Conservation (phyloP, 1,140 invertebrate species). For the Phymastichus coffea region DNA sequence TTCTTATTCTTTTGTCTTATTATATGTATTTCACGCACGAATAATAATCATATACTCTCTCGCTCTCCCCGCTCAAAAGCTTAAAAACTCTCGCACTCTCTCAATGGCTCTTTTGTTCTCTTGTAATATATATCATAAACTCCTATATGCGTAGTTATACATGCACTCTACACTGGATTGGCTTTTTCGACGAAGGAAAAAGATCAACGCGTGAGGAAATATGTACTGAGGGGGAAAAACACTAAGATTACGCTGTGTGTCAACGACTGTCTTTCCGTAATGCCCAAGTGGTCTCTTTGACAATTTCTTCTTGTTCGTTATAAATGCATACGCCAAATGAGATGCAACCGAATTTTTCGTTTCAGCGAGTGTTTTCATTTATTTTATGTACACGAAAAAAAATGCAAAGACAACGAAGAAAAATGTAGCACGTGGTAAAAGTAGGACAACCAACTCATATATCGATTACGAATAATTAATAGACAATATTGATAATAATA, state of each 20-base stretch:
- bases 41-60: constrained; percentile 30
- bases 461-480: too few species aligned
- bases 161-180: constrained; percentile 16
- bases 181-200: too few species aligned
- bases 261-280: constrained; percentile 8
- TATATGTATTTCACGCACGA: constrained; percentile 31
- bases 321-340: not conserved
- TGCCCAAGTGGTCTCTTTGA: constrained; percentile 28
- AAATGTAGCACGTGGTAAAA: too few species aligned
- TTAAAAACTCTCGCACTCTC: constrained; percentile 29
- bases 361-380: too few species aligned
- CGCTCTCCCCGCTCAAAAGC: constrained; percentile 31
- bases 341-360: constrained; percentile 17
- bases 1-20: constrained; percentile 29
- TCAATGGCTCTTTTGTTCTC: constrained; percentile 14
- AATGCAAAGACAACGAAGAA: too few species aligned
- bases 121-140: not conserved
- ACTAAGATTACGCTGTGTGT: too few species aligned
- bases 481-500: not conserved
- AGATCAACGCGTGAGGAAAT: too few species aligned
- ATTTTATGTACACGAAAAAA: too few species aligned
- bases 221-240: too few species aligned
- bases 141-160: not conserved
- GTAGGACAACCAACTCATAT: too few species aligned
- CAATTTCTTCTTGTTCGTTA: constrained; percentile 17